These are phyloP conservation scores for Phalacrocorax carbo DNA, from an alignment of 2,113 vertebrate genomes.

Conservation along the genomic window DNA sequence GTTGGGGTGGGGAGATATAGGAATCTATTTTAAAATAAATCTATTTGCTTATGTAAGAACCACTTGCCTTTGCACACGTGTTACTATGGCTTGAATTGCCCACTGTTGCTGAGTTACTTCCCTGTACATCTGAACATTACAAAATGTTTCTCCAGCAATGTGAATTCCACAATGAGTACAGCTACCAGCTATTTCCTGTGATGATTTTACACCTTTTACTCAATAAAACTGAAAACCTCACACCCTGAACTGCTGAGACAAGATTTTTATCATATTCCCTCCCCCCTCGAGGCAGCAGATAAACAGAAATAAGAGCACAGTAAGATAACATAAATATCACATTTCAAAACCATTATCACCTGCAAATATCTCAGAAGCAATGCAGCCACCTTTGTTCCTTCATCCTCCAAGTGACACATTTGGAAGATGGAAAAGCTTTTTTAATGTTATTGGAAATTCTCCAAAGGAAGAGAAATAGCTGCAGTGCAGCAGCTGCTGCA, in stretches of 20 bases:
- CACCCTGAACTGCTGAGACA: background rate
- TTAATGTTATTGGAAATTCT: background rate
- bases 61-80: background rate
- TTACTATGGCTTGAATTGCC: background rate
- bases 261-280: background rate
- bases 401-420: background rate
- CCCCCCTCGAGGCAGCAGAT: background rate
- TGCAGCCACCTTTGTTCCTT: conserved; percentile 17
- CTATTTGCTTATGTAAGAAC: background rate
- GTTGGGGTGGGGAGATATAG: background rate
- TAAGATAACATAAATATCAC: background rate
- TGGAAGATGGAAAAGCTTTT: background rate
- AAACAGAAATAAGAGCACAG: background rate
- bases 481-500: conserved; percentile 63
- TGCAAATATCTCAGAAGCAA: conserved; percentile 1
- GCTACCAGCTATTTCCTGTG: background rate
- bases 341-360: conserved; percentile 31
- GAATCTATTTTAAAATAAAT: background rate
- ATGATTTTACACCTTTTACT: conserved; percentile 25
- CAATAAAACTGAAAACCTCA: background rate
- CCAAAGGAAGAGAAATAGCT: background rate
- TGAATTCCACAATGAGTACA: conserved; percentile 15
- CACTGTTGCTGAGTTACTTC: background rate
- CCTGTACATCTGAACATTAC: background rate
- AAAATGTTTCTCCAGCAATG: background rate